Conservation (phyloP, 2,888 invertebrate genomes). For the Drosophila mulleri region DNA sequence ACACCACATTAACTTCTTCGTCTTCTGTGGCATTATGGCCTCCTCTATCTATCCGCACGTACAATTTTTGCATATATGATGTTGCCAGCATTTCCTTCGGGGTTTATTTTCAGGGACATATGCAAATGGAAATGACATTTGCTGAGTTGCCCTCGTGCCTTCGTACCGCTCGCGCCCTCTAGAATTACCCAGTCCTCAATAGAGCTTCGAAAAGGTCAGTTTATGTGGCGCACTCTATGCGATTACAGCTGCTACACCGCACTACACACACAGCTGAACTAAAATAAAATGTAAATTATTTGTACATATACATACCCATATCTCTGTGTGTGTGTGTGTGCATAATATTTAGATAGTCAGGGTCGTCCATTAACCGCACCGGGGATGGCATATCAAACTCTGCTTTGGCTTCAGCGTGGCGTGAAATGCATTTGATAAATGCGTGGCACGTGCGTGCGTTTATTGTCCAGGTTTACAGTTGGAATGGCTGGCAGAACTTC, state of each 20-base stretch:
- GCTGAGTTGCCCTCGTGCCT: conserved; percentile 3
- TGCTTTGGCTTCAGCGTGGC: conserved; percentile 40
- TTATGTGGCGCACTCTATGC: conserved; percentile 25
- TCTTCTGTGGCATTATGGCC: not conserved
- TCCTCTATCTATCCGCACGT: not conserved
- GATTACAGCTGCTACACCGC: conserved; percentile 26
- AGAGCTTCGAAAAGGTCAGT: conserved; percentile 50
- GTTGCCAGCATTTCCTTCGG: conserved; percentile 45
- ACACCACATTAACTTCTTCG: conserved; percentile 1
- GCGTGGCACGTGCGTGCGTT: conserved; percentile 52
- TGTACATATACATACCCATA: conserved; percentile 2
- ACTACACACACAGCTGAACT: conserved; percentile 24
- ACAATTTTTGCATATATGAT: conserved; percentile 7
- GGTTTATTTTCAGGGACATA: conserved; percentile 44
- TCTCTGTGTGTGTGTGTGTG: conserved; percentile 19
- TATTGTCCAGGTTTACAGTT: conserved; percentile 29
- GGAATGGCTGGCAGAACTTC: conserved; percentile 35
- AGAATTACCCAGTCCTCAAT: not conserved
- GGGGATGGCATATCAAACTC: conserved; percentile 33
- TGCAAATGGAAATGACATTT: conserved; percentile 60
- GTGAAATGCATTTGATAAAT: conserved; percentile 67
- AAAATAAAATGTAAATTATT: conserved; percentile 58
- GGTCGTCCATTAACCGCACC: conserved; percentile 42
- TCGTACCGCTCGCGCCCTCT: not conserved
- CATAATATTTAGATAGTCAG: conserved; percentile 34